Evolutionary conservation across 2,797 vertebrate species (phyloP).

Genomic region (Microchirus variegatus): DNA sequence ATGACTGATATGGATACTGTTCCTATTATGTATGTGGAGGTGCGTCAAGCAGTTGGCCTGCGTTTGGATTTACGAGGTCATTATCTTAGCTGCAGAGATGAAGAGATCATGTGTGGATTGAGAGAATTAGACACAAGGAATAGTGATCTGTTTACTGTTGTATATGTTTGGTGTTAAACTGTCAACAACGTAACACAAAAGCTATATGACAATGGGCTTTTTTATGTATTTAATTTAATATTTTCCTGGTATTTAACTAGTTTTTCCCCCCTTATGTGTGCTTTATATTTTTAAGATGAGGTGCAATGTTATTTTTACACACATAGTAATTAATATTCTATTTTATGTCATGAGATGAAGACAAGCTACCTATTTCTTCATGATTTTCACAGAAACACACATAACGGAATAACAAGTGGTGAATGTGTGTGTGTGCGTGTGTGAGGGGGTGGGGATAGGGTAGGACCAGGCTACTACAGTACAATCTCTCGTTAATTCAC

Average conservation of each 20-base stretch:
- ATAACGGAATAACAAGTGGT: conserved; percentile 39
- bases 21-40: conserved; percentile 24
- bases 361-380: not conserved
- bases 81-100: conserved; percentile 36
- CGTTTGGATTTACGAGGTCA: conserved; percentile 42
- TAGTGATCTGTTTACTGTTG: conserved; percentile 15
- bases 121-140: conserved; percentile 17
- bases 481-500: conserved; percentile 58
- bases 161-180: not conserved
- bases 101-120: conserved; percentile 42
- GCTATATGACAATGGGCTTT: not conserved
- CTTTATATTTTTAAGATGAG: not conserved
- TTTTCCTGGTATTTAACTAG: not conserved
- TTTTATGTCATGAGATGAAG: not conserved
- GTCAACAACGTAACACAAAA: not conserved
- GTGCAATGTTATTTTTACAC: not conserved
- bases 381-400: conserved; percentile 1
- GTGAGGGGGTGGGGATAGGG: conserved; percentile 43
- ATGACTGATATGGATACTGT: conserved; percentile 41
- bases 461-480: conserved; percentile 44
- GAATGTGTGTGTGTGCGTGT: conserved; percentile 18
- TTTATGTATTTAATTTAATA: not conserved
- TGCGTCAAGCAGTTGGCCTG: conserved; percentile 11
- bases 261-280: not conserved
- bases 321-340: not conserved